phyloP scores from a whole-genome alignment of 2,888 invertebrate species.

The Anaspis maculata region DNA sequence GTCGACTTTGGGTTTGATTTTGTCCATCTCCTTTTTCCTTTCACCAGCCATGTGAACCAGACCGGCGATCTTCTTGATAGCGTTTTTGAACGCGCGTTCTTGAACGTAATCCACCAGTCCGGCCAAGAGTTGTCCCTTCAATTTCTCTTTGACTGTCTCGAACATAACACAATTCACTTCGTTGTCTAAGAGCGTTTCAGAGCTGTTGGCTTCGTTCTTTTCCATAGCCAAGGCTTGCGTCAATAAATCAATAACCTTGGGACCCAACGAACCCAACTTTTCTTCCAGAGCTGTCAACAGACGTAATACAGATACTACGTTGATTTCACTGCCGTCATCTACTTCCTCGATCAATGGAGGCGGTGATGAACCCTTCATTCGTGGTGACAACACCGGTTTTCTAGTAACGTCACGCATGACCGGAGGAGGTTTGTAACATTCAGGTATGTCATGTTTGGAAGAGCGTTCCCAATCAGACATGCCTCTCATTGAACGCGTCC shows the following conservation, averaged over 20 bases:
- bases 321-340: conserved; percentile 47
- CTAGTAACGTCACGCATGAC: conserved; percentile 34
- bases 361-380: background rate
- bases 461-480: too few species aligned
- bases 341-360: conserved; percentile 38
- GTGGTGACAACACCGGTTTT: conserved; percentile 21
- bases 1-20: conserved; percentile 34
- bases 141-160: conserved; percentile 79
- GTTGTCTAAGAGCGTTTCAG: conserved; percentile 63
- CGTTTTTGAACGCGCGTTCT: conserved; percentile 62
- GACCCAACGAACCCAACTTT: conserved; percentile 76
- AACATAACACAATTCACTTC: conserved; percentile 68
- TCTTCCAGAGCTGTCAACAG: conserved; percentile 74
- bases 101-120: conserved; percentile 49
- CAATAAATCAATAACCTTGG: conserved; percentile 68
- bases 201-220: conserved; percentile 61
- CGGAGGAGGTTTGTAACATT: conserved; percentile 33
- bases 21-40: conserved; percentile 39
- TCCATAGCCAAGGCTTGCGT: conserved; percentile 71
- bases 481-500: too few species aligned
- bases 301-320: conserved; percentile 60
- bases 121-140: conserved; percentile 47
- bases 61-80: conserved; percentile 68
- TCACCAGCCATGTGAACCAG: conserved; percentile 59
- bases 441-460: conserved; percentile 16